These are phyloP conservation scores for Acronicta aceris DNA, from an alignment of 2,888 invertebrate genomes.

Conservation along the genomic window DNA sequence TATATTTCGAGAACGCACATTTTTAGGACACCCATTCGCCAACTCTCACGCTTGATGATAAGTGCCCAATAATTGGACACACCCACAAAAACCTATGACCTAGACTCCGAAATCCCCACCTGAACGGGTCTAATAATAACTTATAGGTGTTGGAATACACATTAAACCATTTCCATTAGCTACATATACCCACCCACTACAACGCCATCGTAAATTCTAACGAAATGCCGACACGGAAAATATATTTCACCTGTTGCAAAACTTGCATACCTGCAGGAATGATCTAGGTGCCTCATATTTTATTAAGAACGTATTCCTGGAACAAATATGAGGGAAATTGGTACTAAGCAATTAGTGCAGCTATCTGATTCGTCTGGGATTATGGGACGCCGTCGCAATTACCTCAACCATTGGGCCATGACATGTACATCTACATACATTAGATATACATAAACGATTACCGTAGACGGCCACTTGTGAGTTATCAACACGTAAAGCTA, in stretches of 20 bases:
- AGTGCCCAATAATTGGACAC: conserved; percentile 35
- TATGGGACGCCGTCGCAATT: conserved; percentile 66
- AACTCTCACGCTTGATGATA: conserved; percentile 63
- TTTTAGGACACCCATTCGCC: conserved; percentile 68
- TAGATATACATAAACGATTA: conserved; percentile 55
- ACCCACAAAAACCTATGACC: conserved; percentile 48
- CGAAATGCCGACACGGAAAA: conserved; percentile 57
- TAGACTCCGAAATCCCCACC: conserved; percentile 44
- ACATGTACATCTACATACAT: conserved; percentile 58
- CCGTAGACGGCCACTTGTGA: conserved; percentile 51
- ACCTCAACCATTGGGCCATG: conserved; percentile 68
- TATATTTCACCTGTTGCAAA: conserved; percentile 63
- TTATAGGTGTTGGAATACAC: conserved; percentile 54
- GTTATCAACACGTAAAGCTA: conserved; percentile 58
- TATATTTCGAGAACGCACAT: conserved; percentile 80
- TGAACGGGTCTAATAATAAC: conserved; percentile 49
- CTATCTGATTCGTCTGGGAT: conserved; percentile 43
- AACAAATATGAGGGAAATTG: conserved; percentile 18
- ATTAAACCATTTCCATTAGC: conserved; percentile 65
- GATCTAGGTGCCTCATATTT: conserved; percentile 61
- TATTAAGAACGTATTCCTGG: conserved; percentile 22
- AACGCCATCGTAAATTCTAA: conserved; percentile 61
- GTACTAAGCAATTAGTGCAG: conserved; percentile 35
- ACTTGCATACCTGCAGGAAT: conserved; percentile 49
- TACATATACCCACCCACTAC: conserved; percentile 48